These are phyloP conservation scores for Streptopelia turtur DNA, from an alignment of 2,797 vertebrate genomes.

Conservation along the genomic window DNA sequence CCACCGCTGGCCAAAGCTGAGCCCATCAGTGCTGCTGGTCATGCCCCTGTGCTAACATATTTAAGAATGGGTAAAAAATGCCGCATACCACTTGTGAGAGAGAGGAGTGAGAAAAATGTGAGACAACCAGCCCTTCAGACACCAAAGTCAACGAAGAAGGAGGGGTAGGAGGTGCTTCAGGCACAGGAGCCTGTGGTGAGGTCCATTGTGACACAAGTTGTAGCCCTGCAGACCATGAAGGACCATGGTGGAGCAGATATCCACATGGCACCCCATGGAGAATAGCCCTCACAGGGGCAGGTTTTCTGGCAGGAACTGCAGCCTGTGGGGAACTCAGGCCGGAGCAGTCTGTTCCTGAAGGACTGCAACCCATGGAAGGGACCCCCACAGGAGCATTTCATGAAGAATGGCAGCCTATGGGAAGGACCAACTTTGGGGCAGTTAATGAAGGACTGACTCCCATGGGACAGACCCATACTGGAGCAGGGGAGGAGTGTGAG, in stretches of 20 bases:
- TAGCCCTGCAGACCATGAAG: neutral
- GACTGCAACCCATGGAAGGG: neutral
- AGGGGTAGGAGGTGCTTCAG: neutral
- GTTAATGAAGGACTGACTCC: too few species aligned
- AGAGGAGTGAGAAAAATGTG: neutral
- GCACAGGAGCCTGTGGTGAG: accelerated
- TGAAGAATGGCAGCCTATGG: neutral
- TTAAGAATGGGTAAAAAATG: neutral
- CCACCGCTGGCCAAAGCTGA: neutral
- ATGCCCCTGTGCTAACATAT: neutral
- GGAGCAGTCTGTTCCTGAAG: neutral
- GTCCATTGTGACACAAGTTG: neutral
- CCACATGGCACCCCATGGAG: neutral
- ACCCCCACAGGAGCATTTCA: accelerated
- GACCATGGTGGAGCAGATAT: neutral
- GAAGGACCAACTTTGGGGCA: too few species aligned
- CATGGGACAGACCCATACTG: too few species aligned
- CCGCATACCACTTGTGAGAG: neutral
- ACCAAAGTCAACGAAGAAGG: neutral
- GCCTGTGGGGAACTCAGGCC: accelerated
- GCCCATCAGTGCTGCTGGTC: neutral
- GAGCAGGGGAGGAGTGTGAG: too few species aligned
- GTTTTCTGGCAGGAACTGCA: neutral
- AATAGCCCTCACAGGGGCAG: neutral
- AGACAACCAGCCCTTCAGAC: neutral